Base-by-base conservation (phyloP, 53 echinoderm and acorn worm genomes). In the Henricia sp. region DNA sequence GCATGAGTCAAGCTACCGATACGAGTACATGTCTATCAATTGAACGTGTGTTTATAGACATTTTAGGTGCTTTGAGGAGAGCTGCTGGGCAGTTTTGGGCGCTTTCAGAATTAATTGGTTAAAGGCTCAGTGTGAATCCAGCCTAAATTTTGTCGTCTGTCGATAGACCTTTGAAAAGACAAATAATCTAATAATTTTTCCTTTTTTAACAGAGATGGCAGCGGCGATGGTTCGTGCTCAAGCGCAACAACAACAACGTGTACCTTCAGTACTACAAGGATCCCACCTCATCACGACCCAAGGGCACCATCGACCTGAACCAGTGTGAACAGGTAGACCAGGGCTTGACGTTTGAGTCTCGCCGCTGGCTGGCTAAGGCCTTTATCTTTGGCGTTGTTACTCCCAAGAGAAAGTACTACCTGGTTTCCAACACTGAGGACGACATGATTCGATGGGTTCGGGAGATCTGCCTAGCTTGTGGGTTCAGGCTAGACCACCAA, bases 201-300 rank as follows among this genome's bases (percentile, higher is more conserved):
- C n/a, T n/a, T n/a, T n/a, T n/a, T n/a, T n/a, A n/a, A 44, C 93
- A 99, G 99, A 88, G 92, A 84, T 99, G 99, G 99, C 90, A 92
- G 39, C 68, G 84, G 35, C 64, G 99, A 53, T 99, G 91, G 93
- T 99, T 94, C 69, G 87, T 93, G 50, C 92, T 99, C 17, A 82
- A 88, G 68, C 74, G 54, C 65, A 51, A 19, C n/a, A 84, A 83
- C 48, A 67, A 68, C 33, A 50, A 82, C 20, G 44, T 90, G 50
- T 67, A 70, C 19, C 80, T 99, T 14, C 82, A 92, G 65, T 99
- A 99, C 77, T 99, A 82, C 89, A 99, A 95, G 65, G 94, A 99
- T 60, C 66, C 84, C 35, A 50, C 78, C 52, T 82, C 80, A 21
- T 74, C 65, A 71, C 90, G 75, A 30, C 92, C 92, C 30, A 95